Percentiles rank a stretch among this genome's conserved stretches.
phyloP scores from a whole-genome alignment of 2,797 vertebrate genomes.

The Characodon lateralis region DNA sequence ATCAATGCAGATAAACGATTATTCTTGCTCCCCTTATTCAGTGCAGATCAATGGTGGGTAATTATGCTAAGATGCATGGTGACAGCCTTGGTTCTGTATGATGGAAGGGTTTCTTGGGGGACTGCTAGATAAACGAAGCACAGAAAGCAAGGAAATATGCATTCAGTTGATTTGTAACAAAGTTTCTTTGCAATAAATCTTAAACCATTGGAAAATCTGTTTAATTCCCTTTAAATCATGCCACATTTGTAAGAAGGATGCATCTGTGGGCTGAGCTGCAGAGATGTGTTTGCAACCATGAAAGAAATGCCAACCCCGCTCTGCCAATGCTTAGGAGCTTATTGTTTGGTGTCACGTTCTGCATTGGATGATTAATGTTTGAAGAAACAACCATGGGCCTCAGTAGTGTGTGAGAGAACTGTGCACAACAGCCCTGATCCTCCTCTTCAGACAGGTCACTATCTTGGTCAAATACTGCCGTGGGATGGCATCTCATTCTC shows the following conservation, averaged over 20 bases:
- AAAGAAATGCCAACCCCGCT: not conserved
- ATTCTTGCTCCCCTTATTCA: not conserved
- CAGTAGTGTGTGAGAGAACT: not conserved
- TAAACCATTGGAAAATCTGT: not conserved
- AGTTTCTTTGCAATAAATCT: not conserved
- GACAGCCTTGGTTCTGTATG: not conserved
- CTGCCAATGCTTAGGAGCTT: too few species aligned
- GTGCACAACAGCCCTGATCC: not conserved
- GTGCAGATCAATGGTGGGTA: constrained; percentile 16
- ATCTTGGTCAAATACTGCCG: not conserved
- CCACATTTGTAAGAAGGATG: not conserved
- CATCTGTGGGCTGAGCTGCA: not conserved
- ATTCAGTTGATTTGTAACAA: too few species aligned
- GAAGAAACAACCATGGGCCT: not conserved
- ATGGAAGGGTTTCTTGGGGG: not conserved
- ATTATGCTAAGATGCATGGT: constrained; percentile 6
- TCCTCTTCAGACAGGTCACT: not conserved
- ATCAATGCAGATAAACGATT: not conserved
- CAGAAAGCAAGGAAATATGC: not conserved
- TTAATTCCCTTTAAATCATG: not conserved
- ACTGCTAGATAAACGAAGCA: not conserved
- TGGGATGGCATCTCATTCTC: not conserved
- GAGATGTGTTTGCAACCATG: not conserved
- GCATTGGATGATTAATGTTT: not conserved
- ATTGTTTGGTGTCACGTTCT: not conserved